Base-by-base conservation (phyloP, 2,797 vertebrate genomes). In the Rousettus madagascariensis region DNA sequence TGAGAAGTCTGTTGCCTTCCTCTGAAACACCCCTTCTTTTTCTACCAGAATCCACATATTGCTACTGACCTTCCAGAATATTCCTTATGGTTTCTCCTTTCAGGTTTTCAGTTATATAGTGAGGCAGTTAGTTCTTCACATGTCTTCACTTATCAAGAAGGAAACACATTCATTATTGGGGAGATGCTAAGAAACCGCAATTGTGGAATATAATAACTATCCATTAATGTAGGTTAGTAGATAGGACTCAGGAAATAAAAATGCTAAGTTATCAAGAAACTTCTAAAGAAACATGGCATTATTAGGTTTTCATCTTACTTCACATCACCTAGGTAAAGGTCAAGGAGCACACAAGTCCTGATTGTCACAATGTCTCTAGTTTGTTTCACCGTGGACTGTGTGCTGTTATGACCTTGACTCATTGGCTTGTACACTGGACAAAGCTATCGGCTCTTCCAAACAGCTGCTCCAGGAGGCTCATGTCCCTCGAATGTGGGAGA, bases 401-500 rank as follows among this genome's bases (percentile, higher is more conserved):
- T 41, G 15, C 33, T 22, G 8, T 20, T 63, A 2, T 6, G 16
- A n/a, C 6, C 9, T 41, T 24, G 11, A 26, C 19, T 46, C 7
- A 41, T 19, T 12, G 8, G 8, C 43, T 24, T 38, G 24, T 30
- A 26, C 1, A 8, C 24, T 53, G 85, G 38, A 30, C 7, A 20
- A 41, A 74, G n/a, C 22, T 24, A 8, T 15, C 6, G 1, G 22
- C 33, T 82, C 30, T 11, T 53, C 74, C 61, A 9, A 9, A 5
- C 5, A 36, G 66, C 7, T 55, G n/a, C 63, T 33, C 4, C 4
- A 6, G 17, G 22, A 17, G 1, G 0, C n/a, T n/a, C 26, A 1
- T n/a, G 30, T 57, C 12, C 38, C 63, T 19, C 0, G 0, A 4
- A 19, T 1, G 19, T 0, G 13, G 19, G 8, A 41, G 11, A 63